Evolutionary conservation across 2,113 vertebrate species (phyloP), one percentile per base, ranked within the genome.

Genomic region (Eudyptes chrysolophus): DNA sequence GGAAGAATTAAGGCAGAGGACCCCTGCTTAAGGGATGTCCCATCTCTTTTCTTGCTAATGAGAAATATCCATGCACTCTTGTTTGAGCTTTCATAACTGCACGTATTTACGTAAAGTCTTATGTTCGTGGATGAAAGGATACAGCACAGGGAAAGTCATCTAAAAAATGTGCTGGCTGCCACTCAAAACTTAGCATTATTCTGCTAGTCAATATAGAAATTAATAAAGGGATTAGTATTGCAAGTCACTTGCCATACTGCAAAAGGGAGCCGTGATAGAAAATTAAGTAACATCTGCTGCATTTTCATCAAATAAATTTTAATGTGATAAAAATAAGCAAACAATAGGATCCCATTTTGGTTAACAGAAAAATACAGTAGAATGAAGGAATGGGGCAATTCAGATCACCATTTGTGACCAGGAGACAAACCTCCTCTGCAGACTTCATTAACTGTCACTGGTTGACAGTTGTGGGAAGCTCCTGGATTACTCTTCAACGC

Each of bases 81-180:
- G 11, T 64, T 70, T 38, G 25, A 42, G 48, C 77, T 70, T 78
- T 14, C 52, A 29, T 19, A 60, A 29, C 51, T 54, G 25, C 9
- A 12, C 0, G 0, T 65, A 24, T 65, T 71, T 77, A 36, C 0
- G 1, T 52, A 16, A 71, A 60, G n/a, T 34, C n/a, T 72, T 11
- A 3, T 16, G 30, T 49, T 38, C 0, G 1, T 16, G 30, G 19
- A 18, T 48, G 27, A 72, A 52, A 90, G n/a, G 65, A 34, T 38
- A 49, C 30, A 49, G 29, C 44, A 32, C 18, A 24, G 70, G 62
- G 49, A 70, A 60, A 54, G 44, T 27, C 58, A 71, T 8, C 26
- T 60, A n/a, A 40, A 15, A 40, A 65, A 60, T 2, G 8, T 69
- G 55, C 42, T 81, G 64, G 69, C 49, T 81, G 62, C 13, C 26